Base-by-base conservation (phyloP, 2,888 invertebrate species). In the Microdon myrmicae region DNA sequence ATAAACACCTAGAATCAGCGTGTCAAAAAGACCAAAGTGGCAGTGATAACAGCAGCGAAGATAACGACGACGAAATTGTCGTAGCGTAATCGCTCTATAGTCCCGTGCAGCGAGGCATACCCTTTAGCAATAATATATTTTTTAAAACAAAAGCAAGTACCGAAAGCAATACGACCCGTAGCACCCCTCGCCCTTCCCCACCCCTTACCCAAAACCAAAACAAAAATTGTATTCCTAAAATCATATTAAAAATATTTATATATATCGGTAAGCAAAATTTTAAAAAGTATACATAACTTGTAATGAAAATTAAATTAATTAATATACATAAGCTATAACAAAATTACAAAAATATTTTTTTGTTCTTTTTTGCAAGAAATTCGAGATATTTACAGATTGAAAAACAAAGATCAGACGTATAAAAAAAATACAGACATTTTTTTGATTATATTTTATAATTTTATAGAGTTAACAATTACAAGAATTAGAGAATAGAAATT, bases 1-100 rank as follows among this genome's bases (percentile, higher is more conserved):
- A 92, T 82, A 96, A 96, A 81, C 96, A 96, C 81, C 87, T 90
- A 75, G 96, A 96, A 81, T 91, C 94, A 23, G 89, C 94, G 16
- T 96, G 96, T 79, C 83, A 85, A 72, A 85, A 86, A 68, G 86
- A 87, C 38, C 61, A 67, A 2, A 70, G 71, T 3, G 69, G 59
- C 9, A 64, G 58, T 20, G 66, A 68, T 12, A 39, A 71, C 26
- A 77, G 76, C 37, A 71, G 72, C 38, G 78, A 78, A 61, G 79
- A 79, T 49, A 79, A 78, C 56, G 79, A 79, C 34, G 79, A 79
- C 64, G 79, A 79, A 54, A 79, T 79, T 59, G 73, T 78, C 53
- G 79, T 79, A 54, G 77, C 78, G 68, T 79, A 79, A 72, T 60
- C 56, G 29, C 28, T n/a, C n/a, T n/a, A 12, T 20, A 25, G 10